Percentiles rank a stretch among this genome's conserved stretches.
These are phyloP conservation scores for Leptobrachium ailaonicum DNA, from an alignment of 2,113 vertebrate species.

Conservation along the genomic window DNA sequence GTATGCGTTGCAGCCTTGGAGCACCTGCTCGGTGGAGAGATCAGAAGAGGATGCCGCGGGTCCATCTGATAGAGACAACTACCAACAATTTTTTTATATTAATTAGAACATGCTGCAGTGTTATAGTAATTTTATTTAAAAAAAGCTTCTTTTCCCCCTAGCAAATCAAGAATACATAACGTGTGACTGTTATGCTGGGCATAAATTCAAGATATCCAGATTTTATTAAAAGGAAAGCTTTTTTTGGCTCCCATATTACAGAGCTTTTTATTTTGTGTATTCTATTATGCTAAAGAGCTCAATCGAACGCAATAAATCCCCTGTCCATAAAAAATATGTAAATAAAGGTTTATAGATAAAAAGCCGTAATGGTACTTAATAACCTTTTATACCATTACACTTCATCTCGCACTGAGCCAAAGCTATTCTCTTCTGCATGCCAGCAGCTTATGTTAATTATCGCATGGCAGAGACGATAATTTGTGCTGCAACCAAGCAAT, in stretches of 20 bases:
- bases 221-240: background rate
- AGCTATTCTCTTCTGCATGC: slow-evolving; percentile 19
- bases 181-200: background rate
- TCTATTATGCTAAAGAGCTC: slow-evolving; percentile 18
- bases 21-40: too few relatives aligned
- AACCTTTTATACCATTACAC: slow-evolving; percentile 40
- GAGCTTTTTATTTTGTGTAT: background rate
- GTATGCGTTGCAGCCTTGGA: too few relatives aligned
- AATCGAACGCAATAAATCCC: slow-evolving; percentile 34
- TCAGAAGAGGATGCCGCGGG: too few relatives aligned
- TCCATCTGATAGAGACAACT: too few relatives aligned
- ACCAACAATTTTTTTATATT: too few relatives aligned
- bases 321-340: background rate
- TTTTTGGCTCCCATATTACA: background rate
- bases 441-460: slow-evolving; percentile 35
- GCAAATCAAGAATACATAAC: background rate
- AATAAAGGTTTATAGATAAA: slow-evolving; percentile 20
- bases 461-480: slow-evolving; percentile 18
- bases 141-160: background rate
- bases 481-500: slow-evolving; percentile 27
- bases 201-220: background rate
- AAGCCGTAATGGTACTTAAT: slow-evolving; percentile 37
- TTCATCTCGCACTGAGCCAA: slow-evolving; percentile 22
- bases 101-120: too few relatives aligned
- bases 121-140: background rate